These are phyloP conservation scores for Phrynosoma blainvillii DNA, from an alignment of 2,113 vertebrate genomes.

Conservation along the genomic window DNA sequence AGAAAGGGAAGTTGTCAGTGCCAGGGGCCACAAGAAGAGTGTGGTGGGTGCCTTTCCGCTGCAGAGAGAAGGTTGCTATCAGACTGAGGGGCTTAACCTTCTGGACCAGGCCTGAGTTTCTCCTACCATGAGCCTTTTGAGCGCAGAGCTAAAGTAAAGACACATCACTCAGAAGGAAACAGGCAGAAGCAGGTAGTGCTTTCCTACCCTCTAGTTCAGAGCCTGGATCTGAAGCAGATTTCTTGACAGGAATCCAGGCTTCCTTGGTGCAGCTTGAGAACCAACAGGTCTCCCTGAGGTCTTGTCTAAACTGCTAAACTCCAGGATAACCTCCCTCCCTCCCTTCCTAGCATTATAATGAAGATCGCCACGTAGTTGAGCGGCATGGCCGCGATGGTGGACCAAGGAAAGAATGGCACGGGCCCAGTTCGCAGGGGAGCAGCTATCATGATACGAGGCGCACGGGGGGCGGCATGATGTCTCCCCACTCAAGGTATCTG, in stretches of 20 bases:
- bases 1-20: no score
- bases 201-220: no score
- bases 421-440: conserved; percentile 85
- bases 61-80: no score
- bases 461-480: conserved; percentile 87
- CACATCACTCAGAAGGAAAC: no score
- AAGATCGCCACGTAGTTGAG: conserved; percentile 91
- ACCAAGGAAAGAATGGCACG: conserved; percentile 94
- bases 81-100: no score
- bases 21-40: no score
- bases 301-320: neutral
- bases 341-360: conserved; percentile 81
- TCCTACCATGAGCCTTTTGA: no score
- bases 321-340: neutral
- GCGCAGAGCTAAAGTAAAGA: no score
- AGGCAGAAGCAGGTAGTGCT: no score
- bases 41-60: no score
- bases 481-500: conserved; percentile 87
- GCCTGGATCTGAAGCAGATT: neutral
- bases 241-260: neutral
- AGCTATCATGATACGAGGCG: conserved; percentile 85
- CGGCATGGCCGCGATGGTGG: conserved; percentile 88
- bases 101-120: no score
- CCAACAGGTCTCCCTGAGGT: neutral
- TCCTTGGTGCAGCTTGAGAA: no score